Conservation (phyloP, 2,888 invertebrate species). For the Heliconius charithonia region DNA sequence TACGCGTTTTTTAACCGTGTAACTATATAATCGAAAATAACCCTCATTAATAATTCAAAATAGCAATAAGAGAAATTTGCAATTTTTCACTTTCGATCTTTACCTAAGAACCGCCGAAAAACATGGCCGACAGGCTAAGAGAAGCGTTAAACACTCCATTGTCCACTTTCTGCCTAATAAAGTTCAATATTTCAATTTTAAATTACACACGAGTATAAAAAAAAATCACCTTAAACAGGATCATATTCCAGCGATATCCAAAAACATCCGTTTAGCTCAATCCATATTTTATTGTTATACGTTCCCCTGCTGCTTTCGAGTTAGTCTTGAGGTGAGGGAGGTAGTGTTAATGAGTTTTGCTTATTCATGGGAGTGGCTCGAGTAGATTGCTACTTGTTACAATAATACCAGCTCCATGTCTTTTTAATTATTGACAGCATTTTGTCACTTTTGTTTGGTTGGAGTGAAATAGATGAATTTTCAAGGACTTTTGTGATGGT, state of each 20-base stretch:
- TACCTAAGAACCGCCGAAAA: too few species aligned
- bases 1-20: too few species aligned
- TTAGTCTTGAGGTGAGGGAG: conserved; percentile 42
- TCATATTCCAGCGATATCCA: neutral
- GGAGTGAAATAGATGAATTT: neutral
- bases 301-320: conserved; percentile 24
- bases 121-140: too few species aligned
- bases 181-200: too few species aligned
- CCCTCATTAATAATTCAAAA: too few species aligned
- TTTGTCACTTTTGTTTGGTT: conserved; percentile 32
- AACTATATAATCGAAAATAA: too few species aligned
- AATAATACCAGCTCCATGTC: conserved; percentile 10
- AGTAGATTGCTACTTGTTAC: conserved; percentile 37
- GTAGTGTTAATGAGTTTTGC: conserved; percentile 68
- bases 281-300: conserved; percentile 33
- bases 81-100: too few species aligned
- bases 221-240: neutral
- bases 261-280: neutral
- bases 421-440: conserved; percentile 42
- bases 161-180: too few species aligned
- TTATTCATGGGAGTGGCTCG: conserved; percentile 59
- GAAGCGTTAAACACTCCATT: too few species aligned
- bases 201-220: too few species aligned
- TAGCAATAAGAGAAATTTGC: too few species aligned
- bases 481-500: neutral